phyloP scores from a whole-genome alignment of 2,888 invertebrate genomes.

The Euspilapteryx auroguttella region DNA sequence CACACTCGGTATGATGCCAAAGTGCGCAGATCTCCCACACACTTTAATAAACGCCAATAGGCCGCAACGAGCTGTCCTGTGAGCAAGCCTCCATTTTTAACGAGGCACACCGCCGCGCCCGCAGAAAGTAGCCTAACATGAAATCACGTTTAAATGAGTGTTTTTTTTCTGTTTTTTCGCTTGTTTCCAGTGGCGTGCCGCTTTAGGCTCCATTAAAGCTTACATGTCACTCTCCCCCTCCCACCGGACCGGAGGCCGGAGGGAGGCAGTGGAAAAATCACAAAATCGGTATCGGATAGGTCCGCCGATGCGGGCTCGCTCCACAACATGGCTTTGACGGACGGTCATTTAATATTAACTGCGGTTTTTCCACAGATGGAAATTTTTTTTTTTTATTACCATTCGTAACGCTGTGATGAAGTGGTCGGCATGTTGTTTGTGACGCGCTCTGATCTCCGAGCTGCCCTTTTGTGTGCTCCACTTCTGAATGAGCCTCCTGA shows the following conservation, averaged over 20 bases:
- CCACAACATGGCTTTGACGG: conserved; percentile 55
- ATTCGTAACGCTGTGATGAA: conserved; percentile 46
- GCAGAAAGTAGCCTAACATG: conserved; percentile 58
- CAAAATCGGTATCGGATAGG: conserved; percentile 53
- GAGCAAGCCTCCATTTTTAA: conserved; percentile 55
- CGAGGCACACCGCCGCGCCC: conserved; percentile 48
- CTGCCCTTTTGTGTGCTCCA: conserved; percentile 42
- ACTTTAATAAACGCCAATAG: conserved; percentile 52
- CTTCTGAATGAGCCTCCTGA: conserved; percentile 12
- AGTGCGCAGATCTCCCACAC: no score
- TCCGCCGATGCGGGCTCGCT: conserved; percentile 35
- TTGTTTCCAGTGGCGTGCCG: conserved; percentile 45
- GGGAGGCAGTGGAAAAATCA: conserved; percentile 35
- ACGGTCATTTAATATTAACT: conserved; percentile 61
- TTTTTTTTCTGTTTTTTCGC: conserved; percentile 54
- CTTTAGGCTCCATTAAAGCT: conserved; percentile 54
- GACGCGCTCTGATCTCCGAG: conserved; percentile 37
- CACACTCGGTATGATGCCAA: no score
- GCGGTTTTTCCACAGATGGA: conserved; percentile 58
- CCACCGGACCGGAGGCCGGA: conserved; percentile 12
- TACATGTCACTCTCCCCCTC: conserved; percentile 50
- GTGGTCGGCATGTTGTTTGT: conserved; percentile 49
- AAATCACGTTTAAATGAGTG: conserved; percentile 58
- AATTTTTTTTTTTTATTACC: conserved; percentile 51
- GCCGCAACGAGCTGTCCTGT: conserved; percentile 46